Base-by-base conservation (phyloP, 64 coral and sea anemone species). In the Montipora cactus region DNA sequence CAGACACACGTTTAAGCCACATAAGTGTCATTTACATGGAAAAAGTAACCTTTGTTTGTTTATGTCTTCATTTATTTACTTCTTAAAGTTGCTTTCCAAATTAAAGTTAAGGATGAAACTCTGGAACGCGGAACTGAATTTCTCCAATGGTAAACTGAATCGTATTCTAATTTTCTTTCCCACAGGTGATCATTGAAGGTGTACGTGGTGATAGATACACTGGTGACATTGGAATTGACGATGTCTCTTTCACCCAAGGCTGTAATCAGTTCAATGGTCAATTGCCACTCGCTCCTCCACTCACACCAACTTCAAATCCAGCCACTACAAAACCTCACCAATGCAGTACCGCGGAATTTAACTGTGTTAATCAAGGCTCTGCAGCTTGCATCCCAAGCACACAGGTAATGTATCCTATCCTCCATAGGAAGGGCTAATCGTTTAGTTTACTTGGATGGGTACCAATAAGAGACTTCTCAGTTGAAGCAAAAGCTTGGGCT, bases 201-300 rank as follows among this genome's bases (percentile, higher is more conserved):
- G 19, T 97, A 44, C 78, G 92, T 53, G 96, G 96, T 67, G 93
- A 90, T 44, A 95, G 89, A 20, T 97, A 95, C 81, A 74, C 88
- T 83, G 96, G 96, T 53, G 96, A 97, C 75, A 97, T 97, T 71
- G 96, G 93, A 2, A 71, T 97, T 16, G 96, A 97, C 94, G 96
- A 97, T 82, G 90, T 97, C 13, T 95, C 96, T 44, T 97, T 97
- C 61, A 95, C 84, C 23, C 74, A 93, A 72, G 81, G 62, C 46
- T 74, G 83, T 50, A 64, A 64, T 47, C 64, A 74, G 77, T 91
- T 79, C 80, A 12, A 13, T 44, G 73, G 79, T 0, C 21, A 92
- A 23, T 52, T 88, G 44, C 84, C 66, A 0, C 7, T 71, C 50
- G 75, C 93, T 10, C 89, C 80, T 44, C 1, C 58, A 44, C 45